Evolutionary conservation across 2,113 vertebrate species (phyloP), one percentile per base, ranked within the genome.

Genomic region (Callithrix jacchus): DNA sequence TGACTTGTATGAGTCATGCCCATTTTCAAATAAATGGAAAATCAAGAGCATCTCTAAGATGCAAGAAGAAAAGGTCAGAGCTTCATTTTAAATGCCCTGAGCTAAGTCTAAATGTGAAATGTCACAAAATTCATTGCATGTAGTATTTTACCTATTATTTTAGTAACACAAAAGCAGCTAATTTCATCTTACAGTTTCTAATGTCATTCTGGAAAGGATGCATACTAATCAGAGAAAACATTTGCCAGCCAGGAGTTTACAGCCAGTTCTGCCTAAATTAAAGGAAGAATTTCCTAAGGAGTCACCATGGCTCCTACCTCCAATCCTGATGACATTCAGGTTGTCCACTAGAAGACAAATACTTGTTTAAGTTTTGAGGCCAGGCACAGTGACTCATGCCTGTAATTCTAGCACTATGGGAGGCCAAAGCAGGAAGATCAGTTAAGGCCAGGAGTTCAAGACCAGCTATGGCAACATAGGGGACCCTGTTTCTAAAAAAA

Each of bases 131-230:
- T 52, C 56, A 82, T 91, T 66, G 37, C 35, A 49, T 82, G 8
- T 61, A 66, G 56, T 58, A 90, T 92, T 95, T 95, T 87, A 37
- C 8, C 61, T 87, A 89, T 64, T 54, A 70, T 96, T 89, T 96
- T 68, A 64, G 49, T 83, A 93, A 94, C 45, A 93, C 58, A 87
- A 85, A 83, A 52, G n/a, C 37, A 85, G 54, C 49, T 95, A 81
- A 95, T 85, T 97, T 96, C 64, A 85, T 95, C 37, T 93, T 56
- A 25, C 58, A n/a, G 49, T 73, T 96, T 96, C 71, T 89, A 90
- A 73, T 81, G 61, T 71, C 70, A 94, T 27, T 25, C 64, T 91
- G 14, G 18, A 94, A 89, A 61, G 40, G 32, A 47, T 77, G 77
- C 70, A 77, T 90, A 58, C 54, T 85, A 85, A 88, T 89, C 40